Evolutionary conservation across 2,888 invertebrate species (phyloP).

Genomic region (Tubulanus polymorphus): DNA sequence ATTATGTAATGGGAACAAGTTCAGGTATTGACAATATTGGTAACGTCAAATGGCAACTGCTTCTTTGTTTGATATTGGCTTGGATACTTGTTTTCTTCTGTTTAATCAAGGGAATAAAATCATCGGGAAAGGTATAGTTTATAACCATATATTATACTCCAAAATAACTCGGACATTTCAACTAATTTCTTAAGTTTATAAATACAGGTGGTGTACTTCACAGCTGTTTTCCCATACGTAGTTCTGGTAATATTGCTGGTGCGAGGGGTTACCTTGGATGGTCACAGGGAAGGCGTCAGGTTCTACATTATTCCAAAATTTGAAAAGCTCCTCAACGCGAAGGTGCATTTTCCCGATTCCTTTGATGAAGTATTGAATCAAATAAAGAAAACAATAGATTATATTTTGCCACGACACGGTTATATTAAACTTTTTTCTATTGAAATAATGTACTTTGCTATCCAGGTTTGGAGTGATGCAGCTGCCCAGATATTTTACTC

Average conservation of each 20-base stretch:
- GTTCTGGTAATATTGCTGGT: constrained; percentile 41
- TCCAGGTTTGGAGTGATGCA: constrained; percentile 50
- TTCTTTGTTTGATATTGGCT: constrained; percentile 39
- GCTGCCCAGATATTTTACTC: constrained; percentile 52
- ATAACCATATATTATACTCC: too few species aligned
- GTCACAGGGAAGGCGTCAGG: constrained; percentile 37
- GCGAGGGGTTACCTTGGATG: constrained; percentile 36
- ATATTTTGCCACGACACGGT: too few species aligned
- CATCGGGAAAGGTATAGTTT: constrained; percentile 48
- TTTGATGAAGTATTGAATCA: too few species aligned
- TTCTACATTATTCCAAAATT: constrained; percentile 45
- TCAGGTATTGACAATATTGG: constrained; percentile 39
- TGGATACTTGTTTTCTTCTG: constrained; percentile 50
- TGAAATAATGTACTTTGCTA: neutral
- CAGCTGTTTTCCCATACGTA: constrained; percentile 47
- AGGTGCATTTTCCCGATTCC: constrained; percentile 26
- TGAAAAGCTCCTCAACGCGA: constrained; percentile 28
- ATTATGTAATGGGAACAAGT: constrained; percentile 32
- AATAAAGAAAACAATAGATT: too few species aligned
- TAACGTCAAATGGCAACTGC: constrained; percentile 42
- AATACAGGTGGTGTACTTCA: constrained; percentile 43
- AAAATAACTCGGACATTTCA: neutral
- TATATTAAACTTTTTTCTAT: too few species aligned
- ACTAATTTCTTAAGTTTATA: constrained; percentile 10
- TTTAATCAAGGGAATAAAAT: constrained; percentile 49